Evolutionary conservation across 1,140 invertebrate species (phyloP).

Genomic region (Ectropis grisescens): DNA sequence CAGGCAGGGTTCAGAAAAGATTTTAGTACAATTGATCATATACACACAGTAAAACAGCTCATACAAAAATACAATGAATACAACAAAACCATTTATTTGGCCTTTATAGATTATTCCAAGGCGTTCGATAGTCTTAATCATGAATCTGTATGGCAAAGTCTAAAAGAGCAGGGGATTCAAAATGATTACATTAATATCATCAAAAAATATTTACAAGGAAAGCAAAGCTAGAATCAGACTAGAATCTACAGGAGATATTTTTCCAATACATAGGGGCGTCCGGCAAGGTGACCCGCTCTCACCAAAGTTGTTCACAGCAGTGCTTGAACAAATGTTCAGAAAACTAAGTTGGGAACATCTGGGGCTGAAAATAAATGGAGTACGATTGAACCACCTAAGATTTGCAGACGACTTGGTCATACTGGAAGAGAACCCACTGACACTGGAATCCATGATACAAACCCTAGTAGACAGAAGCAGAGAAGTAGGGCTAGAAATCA

Average conservation of each 20-base stretch:
- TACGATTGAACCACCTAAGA: no score
- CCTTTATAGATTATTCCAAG: neutral
- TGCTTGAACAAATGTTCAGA: no score
- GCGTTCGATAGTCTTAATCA: no score
- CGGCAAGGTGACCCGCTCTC: neutral
- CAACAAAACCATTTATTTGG: neutral
- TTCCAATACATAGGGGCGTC: neutral
- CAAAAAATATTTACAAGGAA: neutral
- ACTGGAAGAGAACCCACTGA: constrained; percentile 8
- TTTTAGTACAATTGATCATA: neutral
- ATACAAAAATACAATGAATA: neutral
- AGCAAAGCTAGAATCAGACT: no score
- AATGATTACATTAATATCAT: neutral
- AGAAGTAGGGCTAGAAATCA: constrained; percentile 11
- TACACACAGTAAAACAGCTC: neutral
- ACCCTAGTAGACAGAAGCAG: constrained; percentile 8
- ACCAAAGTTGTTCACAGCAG: no score
- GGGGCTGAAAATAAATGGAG: no score
- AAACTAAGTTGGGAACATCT: no score
- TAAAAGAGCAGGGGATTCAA: neutral
- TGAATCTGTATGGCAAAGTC: neutral
- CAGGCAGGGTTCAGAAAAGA: no score
- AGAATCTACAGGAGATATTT: neutral
- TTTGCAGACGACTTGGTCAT: constrained; percentile 23
- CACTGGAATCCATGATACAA: constrained; percentile 8